Conservation (phyloP, 2,888 invertebrate species). For the Hydrotaea diabolus region DNA sequence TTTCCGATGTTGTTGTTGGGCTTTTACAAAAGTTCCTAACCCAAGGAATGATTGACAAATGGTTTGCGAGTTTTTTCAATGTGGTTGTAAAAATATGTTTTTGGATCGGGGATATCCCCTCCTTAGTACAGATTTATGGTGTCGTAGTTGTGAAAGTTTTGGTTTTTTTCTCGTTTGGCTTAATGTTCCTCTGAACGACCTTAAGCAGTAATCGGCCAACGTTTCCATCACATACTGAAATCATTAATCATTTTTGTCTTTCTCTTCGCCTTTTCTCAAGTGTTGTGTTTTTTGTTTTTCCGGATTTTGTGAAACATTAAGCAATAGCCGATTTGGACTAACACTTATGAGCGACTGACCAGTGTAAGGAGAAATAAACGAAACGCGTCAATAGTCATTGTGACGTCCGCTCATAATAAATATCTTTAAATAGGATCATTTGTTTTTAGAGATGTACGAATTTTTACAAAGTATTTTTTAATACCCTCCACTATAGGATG, state of each 20-base stretch:
- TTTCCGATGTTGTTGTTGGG: background rate
- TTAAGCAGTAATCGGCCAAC: constrained; percentile 1
- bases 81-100: too few species aligned
- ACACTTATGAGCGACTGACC: constrained; percentile 33
- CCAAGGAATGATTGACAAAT: constrained; percentile 31
- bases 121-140: background rate
- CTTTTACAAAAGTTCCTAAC: constrained; percentile 10
- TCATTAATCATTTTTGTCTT: constrained; percentile 51
- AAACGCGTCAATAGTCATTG: constrained; percentile 63
- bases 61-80: background rate
- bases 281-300: constrained; percentile 10
- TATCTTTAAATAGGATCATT: constrained; percentile 31
- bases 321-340: constrained; percentile 12
- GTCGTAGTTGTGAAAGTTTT: background rate
- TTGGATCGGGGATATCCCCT: constrained; percentile 28
- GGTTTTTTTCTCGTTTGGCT: background rate
- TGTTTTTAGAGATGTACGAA: too few species aligned
- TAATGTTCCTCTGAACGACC: background rate
- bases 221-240: background rate
- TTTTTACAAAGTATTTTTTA: too few species aligned
- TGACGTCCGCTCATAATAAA: constrained; percentile 52
- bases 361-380: constrained; percentile 57
- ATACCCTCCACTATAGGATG: too few species aligned
- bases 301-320: constrained; percentile 15
- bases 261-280: background rate